Percentiles rank a stretch among this genome's conserved stretches.
phyloP scores from a whole-genome alignment of 2,888 invertebrate genomes.

The Platycheirus albimanus region DNA sequence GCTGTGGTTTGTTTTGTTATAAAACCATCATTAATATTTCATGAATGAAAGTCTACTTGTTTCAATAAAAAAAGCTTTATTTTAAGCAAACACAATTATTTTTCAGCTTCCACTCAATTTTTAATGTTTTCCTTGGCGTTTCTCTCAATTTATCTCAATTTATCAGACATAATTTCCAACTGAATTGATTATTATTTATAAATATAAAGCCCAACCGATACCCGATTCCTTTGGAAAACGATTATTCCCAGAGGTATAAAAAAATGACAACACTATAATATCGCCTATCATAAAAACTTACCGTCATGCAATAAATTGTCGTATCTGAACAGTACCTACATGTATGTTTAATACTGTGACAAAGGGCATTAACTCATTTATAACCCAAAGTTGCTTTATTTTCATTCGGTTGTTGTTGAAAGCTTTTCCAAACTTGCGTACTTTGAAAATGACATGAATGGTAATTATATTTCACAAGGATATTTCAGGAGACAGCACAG shows the following conservation, averaged over 20 bases:
- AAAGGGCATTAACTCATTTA: slow-evolving; percentile 56
- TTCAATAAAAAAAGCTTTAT: too few relatives aligned
- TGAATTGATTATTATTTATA: too few relatives aligned
- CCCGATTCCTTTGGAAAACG: background rate
- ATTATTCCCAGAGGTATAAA: background rate
- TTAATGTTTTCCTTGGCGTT: too few relatives aligned
- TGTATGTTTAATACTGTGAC: slow-evolving; percentile 55
- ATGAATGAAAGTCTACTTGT: too few relatives aligned
- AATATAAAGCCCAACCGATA: too few relatives aligned
- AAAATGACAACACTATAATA: background rate
- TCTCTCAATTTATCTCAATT: too few relatives aligned
- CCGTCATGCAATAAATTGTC: slow-evolving; percentile 44
- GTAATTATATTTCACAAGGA: slow-evolving; percentile 45
- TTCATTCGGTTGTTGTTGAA: slow-evolving; percentile 5
- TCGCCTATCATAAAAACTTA: slow-evolving; percentile 9
- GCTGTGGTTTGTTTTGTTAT: too few relatives aligned
- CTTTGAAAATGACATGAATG: slow-evolving; percentile 35
- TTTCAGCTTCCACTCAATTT: too few relatives aligned
- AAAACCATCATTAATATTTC: too few relatives aligned
- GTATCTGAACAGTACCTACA: too few relatives aligned
- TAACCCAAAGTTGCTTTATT: slow-evolving; percentile 38
- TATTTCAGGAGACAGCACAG: slow-evolving; percentile 27
- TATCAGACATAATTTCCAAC: too few relatives aligned
- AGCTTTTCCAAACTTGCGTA: slow-evolving; percentile 71
- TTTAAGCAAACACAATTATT: too few relatives aligned